These are phyloP conservation scores for Artemia sinica DNA, from an alignment of 2,888 invertebrate species.

Conservation along the genomic window DNA sequence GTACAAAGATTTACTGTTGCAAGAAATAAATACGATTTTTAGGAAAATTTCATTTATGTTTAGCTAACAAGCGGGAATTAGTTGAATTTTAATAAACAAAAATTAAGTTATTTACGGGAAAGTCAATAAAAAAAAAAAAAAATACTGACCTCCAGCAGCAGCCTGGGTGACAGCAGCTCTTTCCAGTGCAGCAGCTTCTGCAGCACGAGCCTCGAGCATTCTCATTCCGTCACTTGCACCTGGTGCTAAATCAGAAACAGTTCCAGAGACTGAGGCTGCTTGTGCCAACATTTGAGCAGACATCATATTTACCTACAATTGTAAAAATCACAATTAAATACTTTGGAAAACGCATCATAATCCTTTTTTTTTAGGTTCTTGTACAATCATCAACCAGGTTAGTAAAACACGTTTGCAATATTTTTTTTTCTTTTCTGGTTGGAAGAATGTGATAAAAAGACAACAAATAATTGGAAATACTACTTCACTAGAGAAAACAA, in stretches of 20 bases:
- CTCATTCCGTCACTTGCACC: conserved; percentile 72
- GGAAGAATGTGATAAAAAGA: too few relatives aligned
- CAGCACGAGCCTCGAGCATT: conserved; percentile 64
- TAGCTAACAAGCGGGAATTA: too few relatives aligned
- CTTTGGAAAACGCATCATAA: too few relatives aligned
- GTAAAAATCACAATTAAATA: neutral
- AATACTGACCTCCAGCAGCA: conserved; percentile 23
- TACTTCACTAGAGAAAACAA: too few relatives aligned
- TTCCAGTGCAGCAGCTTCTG: conserved; percentile 41
- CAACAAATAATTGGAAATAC: too few relatives aligned
- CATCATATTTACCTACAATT: conserved; percentile 70
- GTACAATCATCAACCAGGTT: too few relatives aligned
- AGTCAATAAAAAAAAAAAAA: neutral
- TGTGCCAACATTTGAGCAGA: conserved; percentile 88
- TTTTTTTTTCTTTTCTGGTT: too few relatives aligned
- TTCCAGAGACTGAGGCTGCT: conserved; percentile 45
- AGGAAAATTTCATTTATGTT: too few relatives aligned
- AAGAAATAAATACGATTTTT: too few relatives aligned
- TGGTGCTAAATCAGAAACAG: conserved; percentile 52
- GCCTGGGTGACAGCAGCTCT: neutral
- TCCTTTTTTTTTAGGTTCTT: too few relatives aligned
- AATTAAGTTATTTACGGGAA: neutral
- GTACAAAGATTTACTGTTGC: too few relatives aligned
- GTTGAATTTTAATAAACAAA: neutral
- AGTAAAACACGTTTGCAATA: too few relatives aligned